phyloP scores from a whole-genome alignment of 1,140 invertebrate species.

The Trigoniulus corallinus region DNA sequence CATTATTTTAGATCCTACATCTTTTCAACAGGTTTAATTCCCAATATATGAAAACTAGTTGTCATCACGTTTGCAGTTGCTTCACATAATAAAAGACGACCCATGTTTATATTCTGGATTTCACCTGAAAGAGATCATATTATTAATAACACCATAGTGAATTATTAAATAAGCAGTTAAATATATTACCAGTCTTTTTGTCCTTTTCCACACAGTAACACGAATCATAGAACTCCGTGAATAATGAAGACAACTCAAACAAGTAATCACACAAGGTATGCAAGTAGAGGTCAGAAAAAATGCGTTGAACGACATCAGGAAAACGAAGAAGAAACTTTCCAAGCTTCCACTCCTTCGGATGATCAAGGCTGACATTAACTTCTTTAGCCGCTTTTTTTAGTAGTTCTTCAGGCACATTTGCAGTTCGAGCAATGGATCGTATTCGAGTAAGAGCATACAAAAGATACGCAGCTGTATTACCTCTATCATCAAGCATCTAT shows the following conservation, averaged over 20 bases:
- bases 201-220: slow-evolving; percentile 97
- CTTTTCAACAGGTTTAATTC: slow-evolving; percentile 72
- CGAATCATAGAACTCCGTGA: slow-evolving; percentile 90
- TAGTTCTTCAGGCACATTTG: slow-evolving; percentile 40
- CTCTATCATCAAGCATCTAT: slow-evolving; percentile 94
- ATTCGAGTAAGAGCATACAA: slow-evolving; percentile 93
- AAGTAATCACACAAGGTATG: slow-evolving; percentile 90
- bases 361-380: slow-evolving; percentile 48
- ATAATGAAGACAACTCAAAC: slow-evolving; percentile 81
- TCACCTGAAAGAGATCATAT: slow-evolving; percentile 32
- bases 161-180: slow-evolving; percentile 3
- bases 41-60: slow-evolving; percentile 74
- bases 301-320: slow-evolving; percentile 69
- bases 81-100: slow-evolving; percentile 79
- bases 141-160: slow-evolving; percentile 1
- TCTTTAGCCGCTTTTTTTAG: slow-evolving; percentile 36
- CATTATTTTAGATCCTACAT: too few species aligned
- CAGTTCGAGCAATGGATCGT: slow-evolving; percentile 68
- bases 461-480: slow-evolving; percentile 96
- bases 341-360: slow-evolving; percentile 90
- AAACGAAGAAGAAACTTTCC: slow-evolving; percentile 73
- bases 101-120: slow-evolving; percentile 67
- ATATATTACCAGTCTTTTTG: slow-evolving; percentile 18
- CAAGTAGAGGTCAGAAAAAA: slow-evolving; percentile 65
- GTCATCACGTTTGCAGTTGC: slow-evolving; percentile 74